Base-by-base conservation (phyloP, 2,888 invertebrate genomes). In the Diaperis boleti region DNA sequence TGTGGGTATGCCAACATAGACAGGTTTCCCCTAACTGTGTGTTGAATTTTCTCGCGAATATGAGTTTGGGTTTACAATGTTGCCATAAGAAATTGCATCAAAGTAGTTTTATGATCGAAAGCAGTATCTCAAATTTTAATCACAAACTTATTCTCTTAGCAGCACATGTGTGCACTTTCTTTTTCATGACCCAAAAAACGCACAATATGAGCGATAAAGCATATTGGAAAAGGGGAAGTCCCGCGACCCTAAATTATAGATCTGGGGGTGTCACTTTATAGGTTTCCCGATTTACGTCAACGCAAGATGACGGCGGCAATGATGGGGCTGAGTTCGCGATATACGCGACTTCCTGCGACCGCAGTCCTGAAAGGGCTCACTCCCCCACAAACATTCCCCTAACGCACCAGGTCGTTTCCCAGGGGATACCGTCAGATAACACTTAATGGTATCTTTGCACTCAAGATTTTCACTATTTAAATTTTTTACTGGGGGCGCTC, bases 241-340 rank as follows among this genome's bases (percentile, higher is more conserved):
- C 66, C 61, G 64, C 69, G 66, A 67, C 72, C 73, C 74, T 73
- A 75, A 76, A 75, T 76, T 75, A 73, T 73, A 75, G 74, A 75
- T 75, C 70, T 74, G 72, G 72, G 70, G 69, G 68, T 74, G 75
- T 75, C 75, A 75, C 70, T 78, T 77, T 77, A 77, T 76, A 73
- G 74, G 75, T 76, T 76, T 77, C 73, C 74, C 77, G 78, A 77
- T 79, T 78, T 77, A 76, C 76, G 78, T 79, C 78, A 76, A 74
- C 72, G 72, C 78, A 79, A 77, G 76, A 77, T 78, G 78, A 78
- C 78, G 77, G 67, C 70, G 65, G 72, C 64, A 64, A 67, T 67
- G 64, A 67, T 65, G 64, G 54, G 64, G 62, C 56, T 61, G 41
- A 56, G 66, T 60, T 45, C 64, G 60, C 44, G 59, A 57, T 64